Evolutionary conservation across 1,140 invertebrate genomes (phyloP).

Genomic region (Acyrthosiphon pisum): DNA sequence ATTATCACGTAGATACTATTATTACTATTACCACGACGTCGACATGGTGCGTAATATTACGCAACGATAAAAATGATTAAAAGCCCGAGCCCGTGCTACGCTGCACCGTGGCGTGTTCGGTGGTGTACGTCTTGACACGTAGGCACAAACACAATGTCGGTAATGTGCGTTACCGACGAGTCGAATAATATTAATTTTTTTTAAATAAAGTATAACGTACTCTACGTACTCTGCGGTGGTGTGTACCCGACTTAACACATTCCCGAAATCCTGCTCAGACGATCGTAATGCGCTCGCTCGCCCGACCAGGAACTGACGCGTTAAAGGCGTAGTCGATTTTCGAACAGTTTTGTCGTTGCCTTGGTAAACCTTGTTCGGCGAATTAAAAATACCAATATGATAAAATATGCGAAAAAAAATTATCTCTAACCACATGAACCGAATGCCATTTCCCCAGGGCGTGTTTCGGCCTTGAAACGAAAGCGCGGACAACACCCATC

Average conservation of each 20-base stretch:
- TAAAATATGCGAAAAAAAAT: not conserved
- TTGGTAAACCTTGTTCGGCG: not conserved
- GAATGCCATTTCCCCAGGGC: not conserved
- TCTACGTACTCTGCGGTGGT: not conserved
- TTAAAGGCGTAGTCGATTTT: slow-evolving; percentile 33
- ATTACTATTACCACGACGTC: not conserved
- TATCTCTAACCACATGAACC: not conserved
- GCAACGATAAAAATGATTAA: not conserved
- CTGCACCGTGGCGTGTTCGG: not conserved
- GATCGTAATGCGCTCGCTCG: not conserved
- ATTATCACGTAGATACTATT: too few relatives aligned
- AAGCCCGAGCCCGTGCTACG: not conserved
- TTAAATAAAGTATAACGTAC: too few relatives aligned
- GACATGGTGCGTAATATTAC: not conserved
- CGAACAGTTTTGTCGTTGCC: not conserved
- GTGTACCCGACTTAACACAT: not conserved
- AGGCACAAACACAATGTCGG: not conserved
- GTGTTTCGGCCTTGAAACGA: slow-evolving; percentile 35
- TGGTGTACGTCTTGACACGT: not conserved
- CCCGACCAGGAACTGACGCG: not conserved
- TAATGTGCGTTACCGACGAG: not conserved
- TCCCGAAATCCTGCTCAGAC: not conserved
- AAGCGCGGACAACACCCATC: slow-evolving; percentile 41
- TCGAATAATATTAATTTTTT: not conserved
- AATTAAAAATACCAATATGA: too few relatives aligned